Percentiles rank a stretch among this genome's conserved stretches.
phyloP scores from a whole-genome alignment of 2,888 invertebrate species.

The Nycteola revayana region DNA sequence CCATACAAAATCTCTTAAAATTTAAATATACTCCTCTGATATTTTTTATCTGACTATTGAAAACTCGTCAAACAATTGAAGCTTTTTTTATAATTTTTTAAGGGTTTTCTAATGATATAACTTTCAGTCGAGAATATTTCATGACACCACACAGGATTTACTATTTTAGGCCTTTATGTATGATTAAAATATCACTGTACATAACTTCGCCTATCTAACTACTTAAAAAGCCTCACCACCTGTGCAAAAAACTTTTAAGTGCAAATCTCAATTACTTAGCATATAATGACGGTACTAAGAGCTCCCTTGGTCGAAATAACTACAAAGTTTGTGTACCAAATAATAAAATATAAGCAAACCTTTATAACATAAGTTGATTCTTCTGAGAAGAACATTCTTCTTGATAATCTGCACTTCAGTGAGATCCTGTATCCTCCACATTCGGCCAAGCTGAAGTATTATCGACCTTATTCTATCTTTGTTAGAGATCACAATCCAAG shows the following conservation, averaged over 20 bases:
- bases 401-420: slow-evolving; percentile 37
- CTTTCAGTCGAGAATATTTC: no score
- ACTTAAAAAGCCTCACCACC: slow-evolving; percentile 24
- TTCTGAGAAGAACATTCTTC: slow-evolving; percentile 40
- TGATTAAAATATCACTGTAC: slow-evolving; percentile 8
- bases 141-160: no score
- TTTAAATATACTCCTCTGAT: no score
- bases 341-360: slow-evolving; percentile 35
- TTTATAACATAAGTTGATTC: slow-evolving; percentile 39
- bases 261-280: slow-evolving; percentile 30
- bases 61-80: no score
- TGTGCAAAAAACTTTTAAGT: slow-evolving; percentile 32
- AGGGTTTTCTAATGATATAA: no score
- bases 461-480: slow-evolving; percentile 29
- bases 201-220: slow-evolving; percentile 19
- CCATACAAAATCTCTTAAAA: no score
- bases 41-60: no score
- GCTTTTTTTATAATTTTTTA: no score
- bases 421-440: slow-evolving; percentile 33
- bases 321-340: slow-evolving; percentile 19
- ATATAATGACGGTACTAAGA: slow-evolving; percentile 17
- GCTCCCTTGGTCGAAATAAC: slow-evolving; percentile 28
- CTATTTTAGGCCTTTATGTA: no score
- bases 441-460: slow-evolving; percentile 29
- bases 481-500: slow-evolving; percentile 24